phyloP scores from a whole-genome alignment of 92 coral and sea anemone genomes.

The Phymanthus crucifer region DNA sequence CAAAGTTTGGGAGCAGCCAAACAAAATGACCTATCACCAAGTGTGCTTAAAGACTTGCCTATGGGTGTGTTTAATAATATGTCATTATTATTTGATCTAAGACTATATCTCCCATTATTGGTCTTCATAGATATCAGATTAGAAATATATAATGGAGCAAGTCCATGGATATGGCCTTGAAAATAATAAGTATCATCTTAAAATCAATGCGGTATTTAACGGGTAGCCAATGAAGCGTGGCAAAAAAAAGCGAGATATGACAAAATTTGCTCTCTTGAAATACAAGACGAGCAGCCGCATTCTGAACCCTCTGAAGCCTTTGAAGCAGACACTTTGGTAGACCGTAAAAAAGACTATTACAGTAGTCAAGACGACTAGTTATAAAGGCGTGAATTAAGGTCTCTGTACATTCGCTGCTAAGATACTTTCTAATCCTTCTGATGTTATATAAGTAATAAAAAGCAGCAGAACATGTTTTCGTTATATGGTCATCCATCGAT shows the following conservation, averaged over 20 bases:
- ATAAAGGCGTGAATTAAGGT: constrained; percentile 34
- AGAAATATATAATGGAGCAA: constrained; percentile 19
- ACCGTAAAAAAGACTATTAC: constrained; percentile 36
- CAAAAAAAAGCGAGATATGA: constrained; percentile 5
- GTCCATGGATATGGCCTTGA: constrained; percentile 19
- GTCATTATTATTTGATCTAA: not conserved
- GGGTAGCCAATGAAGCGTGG: constrained; percentile 22
- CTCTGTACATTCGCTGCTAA: constrained; percentile 14
- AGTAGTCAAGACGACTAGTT: constrained; percentile 28
- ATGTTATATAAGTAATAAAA: constrained; percentile 23
- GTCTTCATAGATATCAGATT: not conserved
- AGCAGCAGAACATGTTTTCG: constrained; percentile 27
- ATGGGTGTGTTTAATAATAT: no score
- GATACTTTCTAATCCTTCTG: constrained; percentile 28
- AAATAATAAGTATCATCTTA: constrained; percentile 15
- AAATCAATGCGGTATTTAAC: no score
- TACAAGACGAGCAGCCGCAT: constrained; percentile 43
- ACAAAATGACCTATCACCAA: no score
- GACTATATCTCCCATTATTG: not conserved
- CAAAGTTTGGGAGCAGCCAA: no score
- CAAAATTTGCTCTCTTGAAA: constrained; percentile 18
- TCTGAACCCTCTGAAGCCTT: constrained; percentile 26
- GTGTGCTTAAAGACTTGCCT: no score
- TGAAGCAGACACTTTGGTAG: constrained; percentile 37
- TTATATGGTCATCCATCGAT: constrained; percentile 18